Conservation (phyloP, 2,113 vertebrate species). For the Petaurus breviceps region DNA sequence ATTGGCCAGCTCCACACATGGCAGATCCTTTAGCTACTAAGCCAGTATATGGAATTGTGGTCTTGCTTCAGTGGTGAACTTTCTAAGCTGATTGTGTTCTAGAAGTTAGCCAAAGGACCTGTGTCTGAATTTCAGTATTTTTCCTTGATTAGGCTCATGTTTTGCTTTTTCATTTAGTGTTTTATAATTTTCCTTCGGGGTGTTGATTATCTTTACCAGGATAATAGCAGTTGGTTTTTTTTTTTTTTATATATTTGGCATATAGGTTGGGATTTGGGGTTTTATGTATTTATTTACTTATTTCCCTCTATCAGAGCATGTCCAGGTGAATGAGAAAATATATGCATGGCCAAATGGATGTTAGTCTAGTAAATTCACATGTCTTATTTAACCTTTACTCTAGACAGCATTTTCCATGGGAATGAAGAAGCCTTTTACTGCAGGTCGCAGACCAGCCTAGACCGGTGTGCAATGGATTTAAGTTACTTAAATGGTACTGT, state of each 20-base stretch:
- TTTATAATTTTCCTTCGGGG: background rate
- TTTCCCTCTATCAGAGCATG: background rate
- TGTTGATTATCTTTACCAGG: background rate
- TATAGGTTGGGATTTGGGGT: too few relatives aligned
- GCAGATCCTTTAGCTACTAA: background rate
- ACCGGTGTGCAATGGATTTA: slow-evolving; percentile 88
- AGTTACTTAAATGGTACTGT: slow-evolving; percentile 92
- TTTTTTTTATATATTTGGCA: background rate
- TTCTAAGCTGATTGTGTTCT: background rate
- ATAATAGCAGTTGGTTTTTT: rapidly evolving
- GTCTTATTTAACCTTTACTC: slow-evolving; percentile 58
- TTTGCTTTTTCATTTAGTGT: background rate
- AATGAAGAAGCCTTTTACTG: slow-evolving; percentile 91
- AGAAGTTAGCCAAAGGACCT: background rate
- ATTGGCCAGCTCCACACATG: background rate
- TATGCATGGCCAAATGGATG: background rate
- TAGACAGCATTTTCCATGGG: slow-evolving; percentile 97
- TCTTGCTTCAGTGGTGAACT: too few relatives aligned
- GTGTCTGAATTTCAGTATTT: background rate
- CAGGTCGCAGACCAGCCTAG: slow-evolving; percentile 95
- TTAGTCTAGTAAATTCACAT: background rate
- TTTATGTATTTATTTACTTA: too few relatives aligned
- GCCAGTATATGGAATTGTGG: too few relatives aligned
- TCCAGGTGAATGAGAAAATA: background rate
- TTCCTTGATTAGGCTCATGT: background rate